Percentiles rank a stretch among this genome's conserved stretches.
Conservation (phyloP, 1,140 invertebrate species). For the Triops longicaudatus region DNA sequence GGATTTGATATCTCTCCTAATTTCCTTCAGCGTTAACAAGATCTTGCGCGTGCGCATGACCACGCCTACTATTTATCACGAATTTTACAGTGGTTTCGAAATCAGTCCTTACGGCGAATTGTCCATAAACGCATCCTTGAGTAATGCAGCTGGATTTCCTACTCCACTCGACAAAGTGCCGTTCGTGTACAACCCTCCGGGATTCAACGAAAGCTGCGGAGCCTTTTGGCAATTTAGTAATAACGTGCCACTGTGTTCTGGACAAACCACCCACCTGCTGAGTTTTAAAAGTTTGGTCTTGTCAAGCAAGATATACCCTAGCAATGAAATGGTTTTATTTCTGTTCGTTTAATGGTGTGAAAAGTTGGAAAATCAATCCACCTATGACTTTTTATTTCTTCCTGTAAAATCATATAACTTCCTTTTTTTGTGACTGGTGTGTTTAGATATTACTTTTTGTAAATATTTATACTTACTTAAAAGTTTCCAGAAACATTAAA, state of each 20-base stretch:
- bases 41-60: neutral
- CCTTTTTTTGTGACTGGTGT: too few species aligned
- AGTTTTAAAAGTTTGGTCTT: too few species aligned
- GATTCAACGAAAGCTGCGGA: neutral
- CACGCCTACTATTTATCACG: rapidly evolving
- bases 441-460: too few species aligned
- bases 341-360: neutral
- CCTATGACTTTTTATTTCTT: too few species aligned
- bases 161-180: neutral
- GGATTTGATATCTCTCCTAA: neutral
- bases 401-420: too few species aligned
- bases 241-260: neutral
- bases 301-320: neutral
- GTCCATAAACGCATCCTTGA: neutral
- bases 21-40: neutral
- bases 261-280: neutral
- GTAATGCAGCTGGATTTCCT: neutral
- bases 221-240: neutral
- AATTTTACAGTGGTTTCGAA: neutral
- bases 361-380: neutral
- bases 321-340: neutral
- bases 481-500: too few species aligned
- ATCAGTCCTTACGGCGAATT: neutral
- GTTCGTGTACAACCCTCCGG: neutral
- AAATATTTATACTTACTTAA: too few species aligned